Evolutionary conservation across 2,113 vertebrate species (phyloP).

Genomic region (Dicerorhinus sumatrensis): DNA sequence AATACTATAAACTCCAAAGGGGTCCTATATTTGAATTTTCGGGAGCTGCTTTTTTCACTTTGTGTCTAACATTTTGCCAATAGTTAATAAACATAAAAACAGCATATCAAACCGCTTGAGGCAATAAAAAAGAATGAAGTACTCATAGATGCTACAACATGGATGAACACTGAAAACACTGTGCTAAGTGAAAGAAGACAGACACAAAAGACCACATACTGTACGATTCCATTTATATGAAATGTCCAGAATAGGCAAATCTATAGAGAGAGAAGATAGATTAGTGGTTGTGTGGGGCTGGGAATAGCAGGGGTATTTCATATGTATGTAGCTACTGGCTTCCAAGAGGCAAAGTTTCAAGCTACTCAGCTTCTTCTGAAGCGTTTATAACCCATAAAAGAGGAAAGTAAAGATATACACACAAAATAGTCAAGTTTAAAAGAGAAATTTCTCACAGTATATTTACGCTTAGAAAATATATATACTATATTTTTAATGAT

Average conservation of each 20-base stretch:
- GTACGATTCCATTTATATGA: neutral
- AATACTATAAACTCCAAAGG: conserved; percentile 22
- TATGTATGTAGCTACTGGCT: neutral
- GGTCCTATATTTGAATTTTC: conserved; percentile 25
- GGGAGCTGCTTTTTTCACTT: neutral
- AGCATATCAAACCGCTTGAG: neutral
- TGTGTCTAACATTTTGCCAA: neutral
- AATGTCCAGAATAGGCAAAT: conserved; percentile 22
- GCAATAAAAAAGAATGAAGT: conserved; percentile 45
- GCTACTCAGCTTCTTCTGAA: neutral
- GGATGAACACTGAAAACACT: conserved; percentile 27
- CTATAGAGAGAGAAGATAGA: conserved; percentile 7
- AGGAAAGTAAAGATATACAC: conserved; percentile 6
- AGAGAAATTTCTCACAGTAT: conserved; percentile 30
- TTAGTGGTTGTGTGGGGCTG: neutral
- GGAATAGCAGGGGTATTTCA: neutral
- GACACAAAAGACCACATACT: neutral
- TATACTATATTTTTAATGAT: neutral
- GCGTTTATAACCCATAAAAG: neutral
- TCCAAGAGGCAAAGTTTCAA: neutral
- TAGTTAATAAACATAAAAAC: conserved; percentile 46
- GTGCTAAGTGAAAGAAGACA: conserved; percentile 53
- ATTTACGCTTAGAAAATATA: conserved; percentile 28
- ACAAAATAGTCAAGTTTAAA: neutral
- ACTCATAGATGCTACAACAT: neutral